Conservation (phyloP, 1,140 invertebrate species). For the Xylocopa sonorina region DNA sequence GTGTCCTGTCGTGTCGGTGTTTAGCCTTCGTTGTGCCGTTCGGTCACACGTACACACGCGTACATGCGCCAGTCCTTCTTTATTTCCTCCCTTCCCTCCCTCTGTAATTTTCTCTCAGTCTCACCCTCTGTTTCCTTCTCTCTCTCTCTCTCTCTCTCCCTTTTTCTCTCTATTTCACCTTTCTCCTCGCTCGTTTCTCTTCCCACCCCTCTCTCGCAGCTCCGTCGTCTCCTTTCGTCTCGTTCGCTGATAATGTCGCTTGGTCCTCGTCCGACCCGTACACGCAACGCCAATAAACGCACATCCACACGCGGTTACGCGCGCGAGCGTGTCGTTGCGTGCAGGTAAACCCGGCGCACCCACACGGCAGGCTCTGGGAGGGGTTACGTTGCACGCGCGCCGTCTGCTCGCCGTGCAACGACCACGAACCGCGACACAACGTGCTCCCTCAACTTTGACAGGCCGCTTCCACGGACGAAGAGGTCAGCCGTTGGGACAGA, state of each 20-base stretch:
- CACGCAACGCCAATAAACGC: background rate
- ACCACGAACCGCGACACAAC: conserved; percentile 17
- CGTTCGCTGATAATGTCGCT: background rate
- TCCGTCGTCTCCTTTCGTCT: background rate
- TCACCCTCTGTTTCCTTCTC: background rate
- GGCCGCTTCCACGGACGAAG: conserved; percentile 52
- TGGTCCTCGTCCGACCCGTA: background rate
- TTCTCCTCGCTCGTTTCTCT: background rate
- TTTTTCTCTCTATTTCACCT: background rate
- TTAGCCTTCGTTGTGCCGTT: conserved; percentile 29
- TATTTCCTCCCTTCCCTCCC: conserved; percentile 29
- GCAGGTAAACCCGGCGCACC: conserved; percentile 12
- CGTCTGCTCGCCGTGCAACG: conserved; percentile 31
- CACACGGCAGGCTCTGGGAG: conserved; percentile 20
- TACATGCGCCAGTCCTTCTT: background rate
- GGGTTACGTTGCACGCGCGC: conserved; percentile 44
- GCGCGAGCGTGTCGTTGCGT: conserved; percentile 24
- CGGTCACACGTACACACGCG: background rate
- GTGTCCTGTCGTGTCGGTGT: conserved; percentile 62
- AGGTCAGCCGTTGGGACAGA: conserved; percentile 13
- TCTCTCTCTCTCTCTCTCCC: background rate
- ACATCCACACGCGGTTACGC: conserved; percentile 7
- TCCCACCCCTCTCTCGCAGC: too few species aligned
- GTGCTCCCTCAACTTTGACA: conserved; percentile 41
- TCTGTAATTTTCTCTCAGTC: conserved; percentile 6